A percentile compares a stretch with the other conserved stretches of the same genome.
Conservation (phyloP, 2,888 invertebrate species). For the Chrysina gloriosa region DNA sequence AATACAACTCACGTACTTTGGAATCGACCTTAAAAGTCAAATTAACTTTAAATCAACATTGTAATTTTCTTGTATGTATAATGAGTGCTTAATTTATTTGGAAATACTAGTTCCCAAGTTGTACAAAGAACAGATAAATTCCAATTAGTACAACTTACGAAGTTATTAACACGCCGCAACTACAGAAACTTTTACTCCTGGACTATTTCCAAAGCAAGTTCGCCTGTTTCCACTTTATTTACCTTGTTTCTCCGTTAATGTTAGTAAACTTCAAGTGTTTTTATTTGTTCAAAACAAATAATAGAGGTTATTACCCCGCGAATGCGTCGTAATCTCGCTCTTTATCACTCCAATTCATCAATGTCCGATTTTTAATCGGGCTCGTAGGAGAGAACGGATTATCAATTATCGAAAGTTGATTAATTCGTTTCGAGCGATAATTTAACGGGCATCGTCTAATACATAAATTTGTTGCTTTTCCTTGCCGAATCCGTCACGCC, state of each 20-base stretch:
- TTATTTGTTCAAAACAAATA: background rate
- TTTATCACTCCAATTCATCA: conserved; percentile 23
- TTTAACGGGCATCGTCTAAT: background rate
- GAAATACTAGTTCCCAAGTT: too few species aligned
- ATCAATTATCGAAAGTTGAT: conserved; percentile 25
- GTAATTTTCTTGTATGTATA: too few species aligned
- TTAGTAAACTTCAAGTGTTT: background rate
- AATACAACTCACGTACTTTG: too few species aligned
- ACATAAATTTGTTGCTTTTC: background rate
- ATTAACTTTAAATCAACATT: too few species aligned
- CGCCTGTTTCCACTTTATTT: too few species aligned
- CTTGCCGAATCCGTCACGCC: background rate
- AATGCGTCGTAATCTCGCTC: conserved; percentile 11
- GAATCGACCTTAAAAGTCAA: too few species aligned
- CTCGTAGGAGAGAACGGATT: background rate
- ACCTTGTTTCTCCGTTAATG: background rate
- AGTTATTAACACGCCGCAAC: too few species aligned
- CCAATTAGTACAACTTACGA: too few species aligned
- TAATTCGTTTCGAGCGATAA: conserved; percentile 22
- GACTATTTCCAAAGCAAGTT: too few species aligned
- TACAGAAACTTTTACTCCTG: too few species aligned
- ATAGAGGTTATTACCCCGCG: conserved; percentile 19
- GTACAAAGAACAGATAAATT: too few species aligned
- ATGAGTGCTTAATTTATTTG: too few species aligned
- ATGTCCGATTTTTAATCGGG: conserved; percentile 29